Conservation (phyloP, 2,888 invertebrate species). For the Oscheius sp. region DNA sequence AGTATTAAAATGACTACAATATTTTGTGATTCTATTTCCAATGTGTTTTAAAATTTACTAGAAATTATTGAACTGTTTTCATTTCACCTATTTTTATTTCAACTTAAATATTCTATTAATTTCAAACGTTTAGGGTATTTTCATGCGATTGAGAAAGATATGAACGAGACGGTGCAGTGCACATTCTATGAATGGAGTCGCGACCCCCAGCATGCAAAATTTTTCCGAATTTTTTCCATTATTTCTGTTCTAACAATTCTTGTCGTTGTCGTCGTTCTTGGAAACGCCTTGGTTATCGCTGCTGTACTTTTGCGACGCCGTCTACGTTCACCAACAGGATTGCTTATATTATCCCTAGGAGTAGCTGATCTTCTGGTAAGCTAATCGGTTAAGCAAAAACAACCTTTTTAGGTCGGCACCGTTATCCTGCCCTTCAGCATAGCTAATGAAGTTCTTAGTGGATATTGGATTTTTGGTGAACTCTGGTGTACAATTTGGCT, state of each 20-base stretch:
- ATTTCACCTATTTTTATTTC: no score
- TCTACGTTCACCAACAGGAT: conserved; percentile 90
- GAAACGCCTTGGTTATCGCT: conserved; percentile 69
- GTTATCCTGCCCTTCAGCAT: conserved; percentile 95
- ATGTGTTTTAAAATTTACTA: no score
- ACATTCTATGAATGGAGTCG: conserved; percentile 67
- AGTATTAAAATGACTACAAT: conserved; percentile 8
- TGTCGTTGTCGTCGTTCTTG: conserved; percentile 69
- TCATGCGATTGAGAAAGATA: no score
- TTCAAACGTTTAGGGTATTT: no score
- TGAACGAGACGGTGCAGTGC: conserved; percentile 44
- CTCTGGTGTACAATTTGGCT: conserved; percentile 89
- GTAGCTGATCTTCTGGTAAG: conserved; percentile 85
- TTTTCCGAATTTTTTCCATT: conserved; percentile 69
- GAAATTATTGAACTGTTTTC: no score
- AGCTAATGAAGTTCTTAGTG: conserved; percentile 82
- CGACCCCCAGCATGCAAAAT: conserved; percentile 64
- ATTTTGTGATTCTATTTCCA: no score
- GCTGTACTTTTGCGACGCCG: conserved; percentile 68
- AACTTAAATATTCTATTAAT: no score
- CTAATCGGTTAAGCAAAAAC: not conserved
- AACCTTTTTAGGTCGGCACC: conserved; percentile 79
- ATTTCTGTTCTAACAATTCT: conserved; percentile 69
- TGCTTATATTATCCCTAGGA: conserved; percentile 94
- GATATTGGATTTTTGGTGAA: conserved; percentile 94